Base-by-base conservation (phyloP, 2,888 invertebrate species). In the Aphidius colemani region DNA sequence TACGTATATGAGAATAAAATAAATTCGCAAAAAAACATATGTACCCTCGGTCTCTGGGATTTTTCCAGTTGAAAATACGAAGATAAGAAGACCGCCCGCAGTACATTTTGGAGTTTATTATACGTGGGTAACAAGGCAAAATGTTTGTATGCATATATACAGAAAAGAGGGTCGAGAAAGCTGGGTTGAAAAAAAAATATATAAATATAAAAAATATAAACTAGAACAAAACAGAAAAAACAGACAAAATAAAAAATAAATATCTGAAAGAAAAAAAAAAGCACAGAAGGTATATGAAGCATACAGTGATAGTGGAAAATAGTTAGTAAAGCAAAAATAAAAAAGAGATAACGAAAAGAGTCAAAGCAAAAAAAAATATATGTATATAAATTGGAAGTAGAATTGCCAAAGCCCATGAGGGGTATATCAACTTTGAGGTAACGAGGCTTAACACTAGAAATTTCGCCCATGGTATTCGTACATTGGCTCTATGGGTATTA, bases 31-130 rank as follows among this genome's bases (percentile, higher is more conserved):
- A 11, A 53, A 45, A n/a, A 56, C n/a, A 44, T 30, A 58, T 48
- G 41, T 41, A 44, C 59, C 51, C 59, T 30, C 30, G 30, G 45
- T 43, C 41, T 53, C 58, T 30, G 30, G 30, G 30, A 30, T 58
- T 55, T 65, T 53, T 53, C 53, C 61, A 55, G 64, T 55, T 18
- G 53, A 56, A 59, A 57, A 50, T 59, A 46, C 44, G 59, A 53
- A 62, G 59, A 62, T 62, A 65, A 61, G 62, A 51, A 58, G 56
- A 60, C 51, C 60, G 53, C 60, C 60, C 60, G 53, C 60, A 60
- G 50, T 66, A 63, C 56, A 59, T 63, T 59, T 18, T 51, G 50
- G 43, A 66, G 56, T 66, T 66, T 66, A 63, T 66, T 66, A 63
- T 66, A 59, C 56, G 13, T 18, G 63, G 50, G 63, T 66, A 66